Percentiles rank a stretch among this genome's conserved stretches.
Conservation (phyloP, 2,888 invertebrate species). For the Thelaira solivaga region DNA sequence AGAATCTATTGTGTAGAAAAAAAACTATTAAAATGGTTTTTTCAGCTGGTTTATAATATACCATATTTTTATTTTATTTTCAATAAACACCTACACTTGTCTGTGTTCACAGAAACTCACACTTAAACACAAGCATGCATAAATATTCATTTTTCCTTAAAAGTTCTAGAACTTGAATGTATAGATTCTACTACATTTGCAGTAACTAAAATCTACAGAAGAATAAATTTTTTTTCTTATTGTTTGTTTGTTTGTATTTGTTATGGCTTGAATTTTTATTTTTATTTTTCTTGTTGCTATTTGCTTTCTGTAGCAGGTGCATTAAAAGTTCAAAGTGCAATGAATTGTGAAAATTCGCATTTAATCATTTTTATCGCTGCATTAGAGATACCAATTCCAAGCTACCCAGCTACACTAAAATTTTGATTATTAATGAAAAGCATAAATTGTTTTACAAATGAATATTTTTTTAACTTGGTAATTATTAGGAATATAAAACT, state of each 20-base stretch:
- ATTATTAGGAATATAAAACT: too few species aligned
- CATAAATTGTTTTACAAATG: too few species aligned
- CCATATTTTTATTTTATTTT: constrained; percentile 25
- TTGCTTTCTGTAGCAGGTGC: constrained; percentile 36
- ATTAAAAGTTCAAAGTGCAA: constrained; percentile 57
- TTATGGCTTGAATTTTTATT: constrained; percentile 28
- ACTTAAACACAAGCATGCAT: neutral
- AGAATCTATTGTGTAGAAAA: constrained; percentile 26
- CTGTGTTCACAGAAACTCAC: neutral
- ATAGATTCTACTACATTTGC: neutral
- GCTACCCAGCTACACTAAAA: too few species aligned
- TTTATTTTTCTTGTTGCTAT: neutral
- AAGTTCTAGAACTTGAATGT: neutral
- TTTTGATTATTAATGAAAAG: too few species aligned
- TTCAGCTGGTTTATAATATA: constrained; percentile 44
- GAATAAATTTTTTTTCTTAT: constrained; percentile 9
- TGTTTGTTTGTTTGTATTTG: constrained; percentile 17
- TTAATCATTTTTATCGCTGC: neutral
- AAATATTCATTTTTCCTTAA: neutral
- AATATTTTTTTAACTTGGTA: too few species aligned
- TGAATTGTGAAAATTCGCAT: constrained; percentile 30
- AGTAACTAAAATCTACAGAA: constrained; percentile 29
- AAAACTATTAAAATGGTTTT: constrained; percentile 8
- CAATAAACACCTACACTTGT: neutral
- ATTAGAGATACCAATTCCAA: too few species aligned